These are phyloP conservation scores for Chloropsis hardwickii DNA, from an alignment of 2,113 vertebrate genomes.

Conservation along the genomic window DNA sequence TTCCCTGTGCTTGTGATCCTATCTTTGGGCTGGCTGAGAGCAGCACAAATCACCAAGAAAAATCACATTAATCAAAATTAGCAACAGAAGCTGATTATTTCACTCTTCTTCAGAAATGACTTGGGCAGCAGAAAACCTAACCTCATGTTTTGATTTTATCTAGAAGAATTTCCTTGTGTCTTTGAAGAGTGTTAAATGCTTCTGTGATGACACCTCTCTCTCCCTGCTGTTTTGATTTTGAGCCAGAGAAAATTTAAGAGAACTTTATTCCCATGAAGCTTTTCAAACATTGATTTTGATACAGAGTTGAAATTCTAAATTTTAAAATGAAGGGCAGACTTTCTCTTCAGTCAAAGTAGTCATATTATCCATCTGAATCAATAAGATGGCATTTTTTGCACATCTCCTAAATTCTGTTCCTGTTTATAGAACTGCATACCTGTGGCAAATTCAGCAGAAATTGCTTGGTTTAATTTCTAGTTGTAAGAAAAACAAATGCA, in stretches of 20 bases:
- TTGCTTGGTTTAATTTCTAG: neutral
- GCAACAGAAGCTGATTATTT: neutral
- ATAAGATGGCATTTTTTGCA: neutral
- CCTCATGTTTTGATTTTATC: neutral
- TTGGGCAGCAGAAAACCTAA: neutral
- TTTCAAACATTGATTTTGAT: neutral
- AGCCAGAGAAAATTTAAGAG: neutral
- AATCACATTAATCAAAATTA: neutral
- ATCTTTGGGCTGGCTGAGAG: neutral
- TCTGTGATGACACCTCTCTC: neutral
- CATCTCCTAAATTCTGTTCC: neutral
- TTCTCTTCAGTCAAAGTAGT: neutral
- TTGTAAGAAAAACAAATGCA: neutral
- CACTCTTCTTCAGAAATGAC: neutral
- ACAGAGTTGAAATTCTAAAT: neutral
- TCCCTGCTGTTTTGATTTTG: neutral
- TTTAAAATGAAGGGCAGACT: neutral
- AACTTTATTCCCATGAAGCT: neutral
- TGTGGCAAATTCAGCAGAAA: neutral
- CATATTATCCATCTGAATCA: neutral
- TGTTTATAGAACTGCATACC: neutral
- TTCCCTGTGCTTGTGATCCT: neutral
- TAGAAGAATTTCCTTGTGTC: neutral
- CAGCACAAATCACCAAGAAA: neutral
- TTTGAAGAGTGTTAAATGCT: neutral